Percentiles rank a stretch among this genome's conserved stretches.
Conservation (phyloP, 2,113 vertebrate genomes). For the Ageneiosus marmoratus region DNA sequence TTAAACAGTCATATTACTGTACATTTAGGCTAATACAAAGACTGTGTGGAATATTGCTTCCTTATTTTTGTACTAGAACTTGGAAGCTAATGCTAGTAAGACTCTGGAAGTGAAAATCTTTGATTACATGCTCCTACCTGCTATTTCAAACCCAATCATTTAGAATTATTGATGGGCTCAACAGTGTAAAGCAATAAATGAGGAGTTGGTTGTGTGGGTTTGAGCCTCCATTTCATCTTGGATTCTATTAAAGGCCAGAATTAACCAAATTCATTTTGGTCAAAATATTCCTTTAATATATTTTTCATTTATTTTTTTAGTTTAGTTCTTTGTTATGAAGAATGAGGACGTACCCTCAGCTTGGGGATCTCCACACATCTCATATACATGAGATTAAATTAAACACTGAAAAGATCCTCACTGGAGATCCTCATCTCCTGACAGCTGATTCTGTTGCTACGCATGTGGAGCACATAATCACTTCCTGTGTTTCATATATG, state of each 20-base stretch:
- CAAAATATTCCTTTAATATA: neutral
- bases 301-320: neutral
- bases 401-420: neutral
- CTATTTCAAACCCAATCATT: neutral
- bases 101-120: neutral
- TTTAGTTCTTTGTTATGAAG: neutral
- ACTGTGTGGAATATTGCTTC: neutral
- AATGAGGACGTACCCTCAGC: neutral
- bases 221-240: neutral
- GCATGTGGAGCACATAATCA: neutral
- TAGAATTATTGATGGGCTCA: neutral
- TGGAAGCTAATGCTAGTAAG: neutral
- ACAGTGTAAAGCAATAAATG: neutral
- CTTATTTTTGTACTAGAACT: neutral
- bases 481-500: neutral
- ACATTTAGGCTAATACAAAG: neutral
- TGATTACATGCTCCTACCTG: neutral
- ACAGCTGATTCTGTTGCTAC: slow-evolving; percentile 13
- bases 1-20: neutral
- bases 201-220: neutral
- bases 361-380: neutral
- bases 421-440: neutral
- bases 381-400: neutral
- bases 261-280: neutral
- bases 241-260: neutral